Conservation (phyloP, 2,797 vertebrate genomes). For the Onychomys leucogaster region DNA sequence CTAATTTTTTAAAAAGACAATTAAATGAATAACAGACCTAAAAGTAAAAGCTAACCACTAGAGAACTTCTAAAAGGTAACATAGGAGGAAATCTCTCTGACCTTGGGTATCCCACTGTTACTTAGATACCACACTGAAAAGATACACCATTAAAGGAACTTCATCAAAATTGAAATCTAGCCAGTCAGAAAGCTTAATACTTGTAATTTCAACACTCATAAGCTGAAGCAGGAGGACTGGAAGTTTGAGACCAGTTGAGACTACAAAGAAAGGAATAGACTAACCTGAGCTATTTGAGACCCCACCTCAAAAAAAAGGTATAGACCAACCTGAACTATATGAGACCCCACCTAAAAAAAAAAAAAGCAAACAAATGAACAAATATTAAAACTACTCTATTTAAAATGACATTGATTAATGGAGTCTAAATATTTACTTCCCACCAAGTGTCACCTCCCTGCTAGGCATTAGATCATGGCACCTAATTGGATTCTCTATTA, state of each 20-base stretch:
- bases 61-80: constrained; percentile 21
- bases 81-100: background rate
- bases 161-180: constrained; percentile 21
- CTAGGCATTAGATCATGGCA: background rate
- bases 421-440: constrained; percentile 3
- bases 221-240: background rate
- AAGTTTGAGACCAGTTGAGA: background rate
- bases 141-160: background rate
- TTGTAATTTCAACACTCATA: background rate
- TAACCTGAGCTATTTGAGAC: background rate
- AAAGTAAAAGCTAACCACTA: background rate
- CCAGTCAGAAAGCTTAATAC: background rate
- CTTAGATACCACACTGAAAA: background rate
- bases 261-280: background rate
- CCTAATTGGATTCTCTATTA: background rate
- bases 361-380: background rate
- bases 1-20: background rate
- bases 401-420: background rate
- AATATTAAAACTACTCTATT: background rate
- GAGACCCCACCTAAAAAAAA: background rate
- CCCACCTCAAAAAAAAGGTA: background rate
- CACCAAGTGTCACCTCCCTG: background rate
- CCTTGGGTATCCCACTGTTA: background rate
- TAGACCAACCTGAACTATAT: background rate
- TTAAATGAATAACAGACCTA: background rate